These are phyloP conservation scores for Entomyzon cyanotis DNA, from an alignment of 2,113 vertebrate genomes.

Conservation along the genomic window DNA sequence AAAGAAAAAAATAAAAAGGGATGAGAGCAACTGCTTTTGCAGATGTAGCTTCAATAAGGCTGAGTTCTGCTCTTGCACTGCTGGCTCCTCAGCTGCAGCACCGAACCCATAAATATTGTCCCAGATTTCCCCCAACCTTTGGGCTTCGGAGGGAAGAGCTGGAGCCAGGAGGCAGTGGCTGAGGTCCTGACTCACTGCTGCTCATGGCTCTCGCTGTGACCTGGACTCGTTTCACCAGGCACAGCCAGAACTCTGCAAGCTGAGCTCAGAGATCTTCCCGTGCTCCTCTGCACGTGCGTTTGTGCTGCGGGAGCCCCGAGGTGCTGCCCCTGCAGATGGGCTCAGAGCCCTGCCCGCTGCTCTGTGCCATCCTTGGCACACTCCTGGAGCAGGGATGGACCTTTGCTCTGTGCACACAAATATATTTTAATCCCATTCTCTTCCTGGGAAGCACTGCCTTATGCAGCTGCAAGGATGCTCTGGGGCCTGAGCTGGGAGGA, in stretches of 20 bases:
- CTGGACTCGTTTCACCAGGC: background rate
- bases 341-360: background rate
- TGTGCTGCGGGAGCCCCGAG: background rate
- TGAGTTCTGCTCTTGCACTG: background rate
- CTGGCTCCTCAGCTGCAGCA: background rate
- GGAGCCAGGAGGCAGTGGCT: background rate
- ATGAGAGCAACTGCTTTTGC: constrained; percentile 39
- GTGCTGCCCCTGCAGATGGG: background rate
- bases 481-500: background rate
- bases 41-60: background rate
- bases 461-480: background rate
- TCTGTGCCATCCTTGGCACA: accelerated
- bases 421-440: background rate
- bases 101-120: background rate
- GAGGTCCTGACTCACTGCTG: background rate
- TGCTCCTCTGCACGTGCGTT: accelerated
- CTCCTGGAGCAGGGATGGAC: background rate
- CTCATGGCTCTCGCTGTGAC: background rate
- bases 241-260: background rate
- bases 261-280: accelerated
- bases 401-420: accelerated
- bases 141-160: background rate
- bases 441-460: accelerated
- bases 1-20: background rate
- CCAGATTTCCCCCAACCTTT: constrained; percentile 5